phyloP scores from a whole-genome alignment of 30 jellyfish, hydroid and myxozoan genomes.

The Morbakka virulenta region DNA sequence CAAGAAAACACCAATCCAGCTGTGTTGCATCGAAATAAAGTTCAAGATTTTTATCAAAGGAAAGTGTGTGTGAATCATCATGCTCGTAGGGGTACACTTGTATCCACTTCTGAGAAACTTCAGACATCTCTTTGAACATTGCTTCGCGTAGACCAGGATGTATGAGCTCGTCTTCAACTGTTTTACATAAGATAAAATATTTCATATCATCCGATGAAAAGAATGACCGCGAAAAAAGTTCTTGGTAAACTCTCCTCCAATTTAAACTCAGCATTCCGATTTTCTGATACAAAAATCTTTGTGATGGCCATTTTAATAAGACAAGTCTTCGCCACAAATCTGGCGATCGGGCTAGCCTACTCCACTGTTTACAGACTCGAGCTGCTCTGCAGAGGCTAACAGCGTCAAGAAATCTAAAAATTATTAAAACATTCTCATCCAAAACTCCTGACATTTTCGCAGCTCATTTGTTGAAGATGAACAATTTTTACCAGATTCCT shows the following conservation, averaged over 20 bases:
- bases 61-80: slow-evolving; percentile 46
- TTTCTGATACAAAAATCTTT: slow-evolving; percentile 73
- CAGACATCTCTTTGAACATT: slow-evolving; percentile 62
- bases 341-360: slow-evolving; percentile 62
- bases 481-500: too few relatives aligned
- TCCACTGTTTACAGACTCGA: slow-evolving; percentile 81
- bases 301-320: slow-evolving; percentile 88
- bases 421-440: slow-evolving; percentile 68
- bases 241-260: slow-evolving; percentile 77
- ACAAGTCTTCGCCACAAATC: slow-evolving; percentile 78
- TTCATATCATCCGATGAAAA: slow-evolving; percentile 96
- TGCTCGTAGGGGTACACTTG: slow-evolving; percentile 81
- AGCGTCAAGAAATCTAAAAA: slow-evolving; percentile 48
- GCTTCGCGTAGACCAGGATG: slow-evolving; percentile 57
- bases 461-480: too few relatives aligned
- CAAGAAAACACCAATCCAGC: slow-evolving; percentile 89
- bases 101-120: slow-evolving; percentile 87
- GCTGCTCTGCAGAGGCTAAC: slow-evolving; percentile 28
- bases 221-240: slow-evolving; percentile 65
- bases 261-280: slow-evolving; percentile 44
- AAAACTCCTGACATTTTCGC: slow-evolving; percentile 31
- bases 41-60: slow-evolving; percentile 84
- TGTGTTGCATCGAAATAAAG: slow-evolving; percentile 70
- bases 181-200: slow-evolving; percentile 86
- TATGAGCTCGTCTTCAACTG: slow-evolving; percentile 81